Evolutionary conservation across 2,113 vertebrate species (phyloP).

Genomic region (Nannospalax galili): DNA sequence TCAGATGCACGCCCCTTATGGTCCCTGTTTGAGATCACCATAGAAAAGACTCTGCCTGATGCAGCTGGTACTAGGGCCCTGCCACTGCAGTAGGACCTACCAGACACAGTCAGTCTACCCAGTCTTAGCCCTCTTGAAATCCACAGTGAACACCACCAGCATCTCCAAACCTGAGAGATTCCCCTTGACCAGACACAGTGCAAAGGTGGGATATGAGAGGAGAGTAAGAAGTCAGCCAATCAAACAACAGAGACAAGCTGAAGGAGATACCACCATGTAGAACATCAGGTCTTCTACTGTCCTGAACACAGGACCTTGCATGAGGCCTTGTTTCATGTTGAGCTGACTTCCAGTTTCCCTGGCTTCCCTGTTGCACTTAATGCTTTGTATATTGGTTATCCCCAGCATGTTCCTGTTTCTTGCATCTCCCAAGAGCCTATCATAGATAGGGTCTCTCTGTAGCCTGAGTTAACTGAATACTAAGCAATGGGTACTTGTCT

Average conservation of each 20-base stretch:
- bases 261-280: neutral
- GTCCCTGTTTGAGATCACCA: fast-evolving
- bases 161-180: neutral
- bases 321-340: neutral
- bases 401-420: neutral
- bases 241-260: neutral
- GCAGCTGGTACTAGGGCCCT: neutral
- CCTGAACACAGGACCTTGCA: neutral
- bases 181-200: neutral
- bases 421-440: neutral
- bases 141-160: neutral
- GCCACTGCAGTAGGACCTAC: neutral
- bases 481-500: neutral
- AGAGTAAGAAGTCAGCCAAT: neutral
- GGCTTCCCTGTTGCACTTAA: neutral
- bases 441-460: neutral
- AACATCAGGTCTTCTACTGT: neutral
- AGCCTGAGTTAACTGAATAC: fast-evolving
- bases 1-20: fast-evolving
- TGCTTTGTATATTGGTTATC: neutral
- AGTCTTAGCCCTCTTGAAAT: neutral
- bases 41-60: neutral
- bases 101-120: neutral
- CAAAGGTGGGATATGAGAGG: neutral
- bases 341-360: neutral